Base-by-base conservation (phyloP, 2,113 vertebrate species). In the Mormyrus lacerda region DNA sequence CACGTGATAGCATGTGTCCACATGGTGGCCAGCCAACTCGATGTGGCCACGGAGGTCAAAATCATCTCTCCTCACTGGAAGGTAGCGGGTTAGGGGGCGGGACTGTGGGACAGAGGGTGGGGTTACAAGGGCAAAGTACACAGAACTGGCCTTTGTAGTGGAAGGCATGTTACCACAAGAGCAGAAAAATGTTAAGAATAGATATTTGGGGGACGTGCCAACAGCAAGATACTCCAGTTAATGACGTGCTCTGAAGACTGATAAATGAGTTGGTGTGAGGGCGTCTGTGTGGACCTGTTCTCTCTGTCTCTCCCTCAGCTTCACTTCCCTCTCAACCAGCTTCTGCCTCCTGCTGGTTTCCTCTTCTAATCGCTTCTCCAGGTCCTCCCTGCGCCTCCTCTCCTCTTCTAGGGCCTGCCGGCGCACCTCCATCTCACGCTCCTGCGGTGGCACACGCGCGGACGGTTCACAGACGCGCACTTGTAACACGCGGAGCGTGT, bases 281-380 rank as follows among this genome's bases (percentile, higher is more conserved):
- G 53, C 45, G 31, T 58, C n/a, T 87, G 50, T 53, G 50, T 15
- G 88, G 88, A 99, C 97, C 98, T 98, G 98, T 42, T 96, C 96
- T 91, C 97, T 96, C 94, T 98, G 98, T 82, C 97, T 98, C 93
- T 98, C 97, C 51, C 97, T 93, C 92, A 98, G 96, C 93, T 98
- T 98, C 42, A 99, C 97, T 96, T 99, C 98, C 5, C 97, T 97
- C 93, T 99, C 98, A 87, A 99, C 97, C 91, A 99, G 94, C 93
- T 98, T 99, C 94, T 99, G 98, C 10, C 98, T 94, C 91, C 97
- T 97, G 93, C 94, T 97, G 0, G 98, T 99, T 95, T 99, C 98
- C 93, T 99, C 98, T 91, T 97, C 97, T 69, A 99, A 0, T 90
- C 97, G 94, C 93, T 97, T 98, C 93, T 98, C 98, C 92, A 99